Base-by-base conservation (phyloP, 2,888 invertebrate species). In the Bombyx huttoni region DNA sequence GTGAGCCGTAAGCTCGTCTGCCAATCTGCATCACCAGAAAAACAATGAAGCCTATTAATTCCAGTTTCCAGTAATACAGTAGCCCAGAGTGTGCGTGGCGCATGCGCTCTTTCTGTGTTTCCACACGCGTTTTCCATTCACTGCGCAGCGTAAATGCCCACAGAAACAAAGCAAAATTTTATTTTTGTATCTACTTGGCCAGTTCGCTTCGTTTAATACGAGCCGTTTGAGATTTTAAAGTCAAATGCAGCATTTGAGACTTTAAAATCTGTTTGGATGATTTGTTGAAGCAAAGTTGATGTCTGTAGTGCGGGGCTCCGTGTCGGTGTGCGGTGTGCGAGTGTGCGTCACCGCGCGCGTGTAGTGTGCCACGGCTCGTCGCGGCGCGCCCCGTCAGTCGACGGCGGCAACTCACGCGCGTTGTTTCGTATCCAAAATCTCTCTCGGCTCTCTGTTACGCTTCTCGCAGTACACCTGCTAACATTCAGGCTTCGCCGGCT, bases 321-420 rank as follows among this genome's bases (percentile, higher is more conserved):
- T 57, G 65, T 60, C 54, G 61, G 58, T 60, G 63, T 62, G 61
- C 63, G 63, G 62, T 58, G 68, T 58, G 67, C 67, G 69, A 73
- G 76, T 75, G 78, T 75, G 81, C 78, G 80, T 75, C 70, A 65
- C 69, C 78, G 82, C 78, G 86, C 79, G 75, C 79, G 80, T 82
- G 81, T 78, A 72, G 83, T 82, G 74, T 64, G 67, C 65, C 69
- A 74, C 71, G 78, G 70, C 70, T 75, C 76, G 80, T 68, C 77
- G 80, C 81, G 81, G 82, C 80, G 82, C 83, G 83, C 79, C 74
- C 81, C 84, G 82, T 85, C 86, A 87, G 87, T 87, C 81, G 85
- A 80, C 85, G 85, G 79, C 82, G 78, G 81, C 84, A 77, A 85
- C 82, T 82, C 87, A 82, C 83, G 82, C 87, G 82, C 79, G 84